These are phyloP conservation scores for Cephus spinipes DNA, from an alignment of 2,888 invertebrate genomes.

Conservation along the genomic window DNA sequence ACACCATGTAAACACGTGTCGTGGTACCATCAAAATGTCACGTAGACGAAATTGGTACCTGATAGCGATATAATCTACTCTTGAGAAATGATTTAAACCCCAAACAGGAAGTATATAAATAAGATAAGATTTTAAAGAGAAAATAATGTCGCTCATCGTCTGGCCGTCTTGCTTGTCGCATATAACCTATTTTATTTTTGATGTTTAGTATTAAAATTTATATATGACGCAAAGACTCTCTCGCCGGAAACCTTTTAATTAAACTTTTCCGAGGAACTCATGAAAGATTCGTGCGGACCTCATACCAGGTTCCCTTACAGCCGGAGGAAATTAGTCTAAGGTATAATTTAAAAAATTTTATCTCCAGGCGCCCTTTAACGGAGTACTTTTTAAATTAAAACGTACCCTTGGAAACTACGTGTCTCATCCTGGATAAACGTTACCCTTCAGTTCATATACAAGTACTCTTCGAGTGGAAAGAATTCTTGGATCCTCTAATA, in stretches of 20 bases:
- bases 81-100: not conserved
- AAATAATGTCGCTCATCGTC: not conserved
- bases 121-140: slow-evolving; percentile 13
- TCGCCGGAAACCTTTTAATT: slow-evolving; percentile 24
- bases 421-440: not conserved
- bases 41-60: not conserved
- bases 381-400: slow-evolving; percentile 30
- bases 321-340: slow-evolving; percentile 30
- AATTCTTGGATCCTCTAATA: slow-evolving; percentile 32
- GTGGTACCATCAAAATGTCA: not conserved
- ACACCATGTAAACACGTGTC: not conserved
- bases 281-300: not conserved
- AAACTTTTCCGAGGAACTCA: slow-evolving; percentile 5
- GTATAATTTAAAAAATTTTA: slow-evolving; percentile 22
- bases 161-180: slow-evolving; percentile 4
- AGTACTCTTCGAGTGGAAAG: slow-evolving; percentile 9
- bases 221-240: not conserved
- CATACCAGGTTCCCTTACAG: slow-evolving; percentile 19
- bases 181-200: not conserved
- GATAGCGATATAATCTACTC: not conserved
- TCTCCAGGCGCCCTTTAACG: slow-evolving; percentile 14
- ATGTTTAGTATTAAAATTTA: not conserved
- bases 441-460: not conserved
- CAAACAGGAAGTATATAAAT: slow-evolving; percentile 8
- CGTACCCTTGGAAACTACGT: not conserved